Evolutionary conservation across 2,888 invertebrate species (phyloP), one percentile per base, ranked within the genome.

Genomic region (Acrobasis suavella): DNA sequence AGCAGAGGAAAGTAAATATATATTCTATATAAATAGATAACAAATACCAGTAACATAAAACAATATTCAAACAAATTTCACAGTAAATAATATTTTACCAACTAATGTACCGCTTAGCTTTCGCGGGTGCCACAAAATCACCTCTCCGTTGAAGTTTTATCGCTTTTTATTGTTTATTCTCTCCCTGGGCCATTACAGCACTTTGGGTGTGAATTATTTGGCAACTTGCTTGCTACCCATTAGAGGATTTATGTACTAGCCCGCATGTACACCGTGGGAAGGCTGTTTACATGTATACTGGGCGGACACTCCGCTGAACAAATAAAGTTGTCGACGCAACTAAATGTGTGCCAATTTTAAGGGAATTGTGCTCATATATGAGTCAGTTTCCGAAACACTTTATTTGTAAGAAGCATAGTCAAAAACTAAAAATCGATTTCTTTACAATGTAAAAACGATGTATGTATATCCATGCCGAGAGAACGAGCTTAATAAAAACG

Each of bases 191-290:
- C 85, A 84, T 87, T 85, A 86, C 75, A 79, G 82, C 79, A 81
- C 82, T 87, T 85, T 82, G 73, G 73, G 79, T 75, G 85, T 89
- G 88, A 89, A 86, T 88, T 89, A 89, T 90, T 87, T 82, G 83
- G 82, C 83, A 85, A 86, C 79, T 83, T 78, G 81, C 81, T 76
- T 68, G 74, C 73, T 72, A 72, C 81, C 85, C 87, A 83, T 85
- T 87, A 86, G 74, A 68, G 78, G 83, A 89, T 88, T 87, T 87
- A 88, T 85, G 77, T 74, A 77, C 76, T 75, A 65, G 72, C 71
- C 68, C 67, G 63, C 66, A 67, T 72, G 71, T 68, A 73, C 63
- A 66, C 50, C 38, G 38, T 50, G 42, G 16, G 55, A 12, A 62
- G 37, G 60, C 60, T 42, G 51, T 39, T 60, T 62, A 60, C 50